Base-by-base conservation (phyloP, 2,797 vertebrate genomes). In the Vireo griseus region DNA sequence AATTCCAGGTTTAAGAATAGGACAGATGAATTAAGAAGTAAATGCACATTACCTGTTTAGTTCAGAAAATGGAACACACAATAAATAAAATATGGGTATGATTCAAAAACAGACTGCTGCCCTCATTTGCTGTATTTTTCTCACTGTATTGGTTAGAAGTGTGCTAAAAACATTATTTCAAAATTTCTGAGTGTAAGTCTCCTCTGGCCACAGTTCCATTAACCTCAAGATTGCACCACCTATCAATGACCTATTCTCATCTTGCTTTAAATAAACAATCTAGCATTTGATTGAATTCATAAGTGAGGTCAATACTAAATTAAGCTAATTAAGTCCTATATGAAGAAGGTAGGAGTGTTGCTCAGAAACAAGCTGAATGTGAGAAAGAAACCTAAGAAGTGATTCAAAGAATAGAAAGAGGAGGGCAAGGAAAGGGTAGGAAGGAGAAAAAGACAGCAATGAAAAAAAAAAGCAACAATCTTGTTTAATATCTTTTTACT, bases 301-400 rank as follows among this genome's bases (percentile, higher is more conserved):
- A 91, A 80, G 51, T 29, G 80, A 57, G 39, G 92, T 58, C 61
- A 55, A 92, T 86, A 72, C 24, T 83, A 89, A 89, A 77, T 31
- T 54, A 35, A 85, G 63, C 48, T 84, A 71, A 93, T 92, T 55
- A 90, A 93, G 47, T 80, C 71, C 51, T 54, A 26, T 39, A 59
- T 9, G 52, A 93, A 77, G 67, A 77, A 83, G 52, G 94, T 96
- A 94, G 88, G 92, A 95, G 91, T 78, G 90, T 93, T 96, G 95
- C 95, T 94, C 91, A 93, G 92, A 91, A 94, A 97, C 88, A 90
- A 94, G 89, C 44, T 65, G 48, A 80, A 92, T 57, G 78, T 81
- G 62, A 91, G 86, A 94, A 89, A 88, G 21, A 85, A 93, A 91
- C 52, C 26, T 63, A 84, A 79, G 26, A 86, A 90, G 28, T 10